Evolutionary conservation across 1,140 invertebrate genomes (phyloP), one percentile per base, ranked within the genome.

Genomic region (Euura saliciscinereae): DNA sequence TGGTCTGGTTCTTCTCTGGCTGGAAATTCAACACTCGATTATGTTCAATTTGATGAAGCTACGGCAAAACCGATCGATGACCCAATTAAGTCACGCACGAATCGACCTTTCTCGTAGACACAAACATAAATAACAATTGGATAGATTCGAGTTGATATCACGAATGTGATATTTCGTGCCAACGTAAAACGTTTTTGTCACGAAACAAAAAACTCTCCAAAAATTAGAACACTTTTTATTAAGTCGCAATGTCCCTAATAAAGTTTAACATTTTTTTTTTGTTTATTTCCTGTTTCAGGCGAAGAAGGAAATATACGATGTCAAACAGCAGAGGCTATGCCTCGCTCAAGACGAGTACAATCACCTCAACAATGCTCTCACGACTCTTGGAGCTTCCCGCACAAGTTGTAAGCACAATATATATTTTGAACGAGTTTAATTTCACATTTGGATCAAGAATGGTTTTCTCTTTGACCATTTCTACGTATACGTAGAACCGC

Each of bases 271-370:
- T 71, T 71, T 71, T 66, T 59, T 68, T 75, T 72, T 79, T 28
- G 0, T 28, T 72, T 73, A 78, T 74, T 72, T 84, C 87, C 78
- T 86, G 76, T 92, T 92, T 4, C 89, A 97, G 94, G 96, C 97
- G 71, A 98, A 98, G 88, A 96, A 97, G 86, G 97, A 99, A 88
- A 98, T 98, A 82, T 96, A 94, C 86, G 94, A 97, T 87, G 93
- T 99, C 51, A 99, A 99, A 88, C 95, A 97, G 84, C 96, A 98
- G 87, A 92, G 97, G 82, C 87, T 99, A 70, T 93, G 93, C 78
- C 88, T 98, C 76, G 97, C 97, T 59, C 96, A 98, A 85, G 97
- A 98, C 86, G 97, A 99, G 87, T 99, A 96, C 88, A 96, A 97
- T 84, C 95, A 98, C 84, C 91, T 99, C 4, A 97, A 96, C 87